Conservation (phyloP, 2,797 vertebrate genomes). For the Danio choprae region DNA sequence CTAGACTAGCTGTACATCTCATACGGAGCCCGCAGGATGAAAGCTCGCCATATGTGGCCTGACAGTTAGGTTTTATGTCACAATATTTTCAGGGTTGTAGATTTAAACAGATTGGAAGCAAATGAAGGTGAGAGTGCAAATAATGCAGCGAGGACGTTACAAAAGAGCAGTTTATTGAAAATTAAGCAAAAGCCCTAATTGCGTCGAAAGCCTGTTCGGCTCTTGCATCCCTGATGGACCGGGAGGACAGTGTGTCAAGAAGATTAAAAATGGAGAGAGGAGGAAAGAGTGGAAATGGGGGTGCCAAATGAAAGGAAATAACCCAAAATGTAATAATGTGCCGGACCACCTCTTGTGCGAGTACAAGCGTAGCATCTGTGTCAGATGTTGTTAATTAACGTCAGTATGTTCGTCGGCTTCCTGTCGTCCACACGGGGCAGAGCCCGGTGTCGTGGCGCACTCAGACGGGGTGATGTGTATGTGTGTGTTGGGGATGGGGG, state of each 20-base stretch:
- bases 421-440: constrained; percentile 77
- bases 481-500: constrained; percentile 57
- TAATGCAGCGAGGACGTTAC: constrained; percentile 62
- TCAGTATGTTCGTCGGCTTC: constrained; percentile 83
- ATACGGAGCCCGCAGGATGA: constrained; percentile 34
- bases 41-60: constrained; percentile 65
- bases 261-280: constrained; percentile 76
- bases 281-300: constrained; percentile 61
- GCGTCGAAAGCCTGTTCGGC: constrained; percentile 68
- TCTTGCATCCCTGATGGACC: constrained; percentile 65
- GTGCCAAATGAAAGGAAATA: constrained; percentile 77
- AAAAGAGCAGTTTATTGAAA: constrained; percentile 70
- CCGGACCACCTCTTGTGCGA: constrained; percentile 82
- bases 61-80: constrained; percentile 75
- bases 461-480: constrained; percentile 62
- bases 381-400: constrained; percentile 88
- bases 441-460: constrained; percentile 72
- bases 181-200: constrained; percentile 77
- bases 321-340: constrained; percentile 84
- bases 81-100: constrained; percentile 79
- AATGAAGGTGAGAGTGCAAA: constrained; percentile 76
- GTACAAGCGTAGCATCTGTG: constrained; percentile 85
- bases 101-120: constrained; percentile 75
- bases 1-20: constrained; percentile 59
- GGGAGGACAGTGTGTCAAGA: constrained; percentile 76